Conservation (phyloP, 2,113 vertebrate species). For the Ctenomys sociabilis region DNA sequence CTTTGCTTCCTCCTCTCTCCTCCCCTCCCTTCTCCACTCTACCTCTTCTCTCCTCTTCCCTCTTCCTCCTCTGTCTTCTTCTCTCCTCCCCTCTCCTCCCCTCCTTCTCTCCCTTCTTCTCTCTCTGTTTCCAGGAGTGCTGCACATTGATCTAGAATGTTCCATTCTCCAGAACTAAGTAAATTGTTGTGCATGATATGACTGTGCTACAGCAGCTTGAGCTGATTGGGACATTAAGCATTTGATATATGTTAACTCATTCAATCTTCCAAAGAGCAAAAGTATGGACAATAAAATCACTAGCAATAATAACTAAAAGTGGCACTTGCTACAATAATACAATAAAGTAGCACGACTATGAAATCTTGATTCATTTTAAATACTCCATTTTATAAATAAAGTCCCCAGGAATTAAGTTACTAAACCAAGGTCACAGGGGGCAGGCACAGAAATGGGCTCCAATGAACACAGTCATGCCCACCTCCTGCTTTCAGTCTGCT, state of each 20-base stretch:
- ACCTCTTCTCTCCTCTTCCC: too few relatives aligned
- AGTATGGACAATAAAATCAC: neutral
- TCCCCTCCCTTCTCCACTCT: neutral
- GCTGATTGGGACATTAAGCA: neutral
- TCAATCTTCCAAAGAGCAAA: neutral
- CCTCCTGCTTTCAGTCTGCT: too few relatives aligned
- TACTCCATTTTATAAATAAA: neutral
- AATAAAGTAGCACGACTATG: neutral
- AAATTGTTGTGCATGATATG: neutral
- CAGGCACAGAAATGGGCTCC: accelerated
- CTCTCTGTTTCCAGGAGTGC: too few relatives aligned
- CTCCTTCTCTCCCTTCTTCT: neutral
- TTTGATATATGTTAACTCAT: neutral
- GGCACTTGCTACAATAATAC: neutral
- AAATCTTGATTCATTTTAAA: neutral
- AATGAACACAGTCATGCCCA: neutral
- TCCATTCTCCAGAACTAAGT: neutral
- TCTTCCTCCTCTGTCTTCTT: neutral
- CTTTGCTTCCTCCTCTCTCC: too few relatives aligned
- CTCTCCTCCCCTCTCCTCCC: too few relatives aligned
- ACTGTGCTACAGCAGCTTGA: neutral
- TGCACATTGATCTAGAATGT: neutral
- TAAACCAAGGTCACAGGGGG: neutral
- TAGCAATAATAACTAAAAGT: neutral
- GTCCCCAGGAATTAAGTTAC: neutral